Conservation (phyloP, 2,888 invertebrate genomes). For the Eristalis arbustorum region DNA sequence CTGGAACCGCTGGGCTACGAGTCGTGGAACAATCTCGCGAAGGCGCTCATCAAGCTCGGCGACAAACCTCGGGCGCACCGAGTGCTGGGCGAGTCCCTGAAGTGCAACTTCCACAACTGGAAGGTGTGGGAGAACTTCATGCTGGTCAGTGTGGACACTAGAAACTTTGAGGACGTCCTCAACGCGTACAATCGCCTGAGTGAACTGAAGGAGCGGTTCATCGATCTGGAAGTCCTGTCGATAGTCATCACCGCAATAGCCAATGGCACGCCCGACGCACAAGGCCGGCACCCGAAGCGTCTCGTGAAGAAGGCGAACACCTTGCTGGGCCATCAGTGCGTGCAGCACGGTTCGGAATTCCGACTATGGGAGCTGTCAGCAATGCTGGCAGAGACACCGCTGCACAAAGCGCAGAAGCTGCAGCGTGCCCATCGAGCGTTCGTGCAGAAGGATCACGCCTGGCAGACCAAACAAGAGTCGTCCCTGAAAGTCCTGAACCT, state of each 20-base stretch:
- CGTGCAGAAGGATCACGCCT: slow-evolving; percentile 83
- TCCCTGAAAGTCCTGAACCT: slow-evolving; percentile 84
- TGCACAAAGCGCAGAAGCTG: slow-evolving; percentile 86
- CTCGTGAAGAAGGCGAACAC: slow-evolving; percentile 76
- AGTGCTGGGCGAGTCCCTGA: slow-evolving; percentile 92
- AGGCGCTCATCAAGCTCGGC: slow-evolving; percentile 92
- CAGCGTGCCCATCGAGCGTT: slow-evolving; percentile 89
- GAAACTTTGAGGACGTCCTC: slow-evolving; percentile 91
- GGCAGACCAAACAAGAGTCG: slow-evolving; percentile 83
- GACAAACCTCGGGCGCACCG: slow-evolving; percentile 93
- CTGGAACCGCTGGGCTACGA: slow-evolving; percentile 95
- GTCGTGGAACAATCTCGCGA: slow-evolving; percentile 98
- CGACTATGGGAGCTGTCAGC: slow-evolving; percentile 92
- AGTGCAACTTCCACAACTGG: slow-evolving; percentile 97
- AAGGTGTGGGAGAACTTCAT: slow-evolving; percentile 96
- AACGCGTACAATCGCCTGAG: slow-evolving; percentile 91
- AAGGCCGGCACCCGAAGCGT: slow-evolving; percentile 81
- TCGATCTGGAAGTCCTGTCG: slow-evolving; percentile 88
- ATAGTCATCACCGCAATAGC: slow-evolving; percentile 87
- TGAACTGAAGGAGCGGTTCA: slow-evolving; percentile 90
- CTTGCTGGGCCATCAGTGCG: slow-evolving; percentile 78
- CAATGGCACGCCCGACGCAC: slow-evolving; percentile 84
- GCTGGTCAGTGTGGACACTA: slow-evolving; percentile 91
- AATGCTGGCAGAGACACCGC: slow-evolving; percentile 83
- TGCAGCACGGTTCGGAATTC: slow-evolving; percentile 84